Evolutionary conservation across 1,140 invertebrate species (phyloP), one percentile per base, ranked within the genome.

Genomic region (Globodera ellingtonae): DNA sequence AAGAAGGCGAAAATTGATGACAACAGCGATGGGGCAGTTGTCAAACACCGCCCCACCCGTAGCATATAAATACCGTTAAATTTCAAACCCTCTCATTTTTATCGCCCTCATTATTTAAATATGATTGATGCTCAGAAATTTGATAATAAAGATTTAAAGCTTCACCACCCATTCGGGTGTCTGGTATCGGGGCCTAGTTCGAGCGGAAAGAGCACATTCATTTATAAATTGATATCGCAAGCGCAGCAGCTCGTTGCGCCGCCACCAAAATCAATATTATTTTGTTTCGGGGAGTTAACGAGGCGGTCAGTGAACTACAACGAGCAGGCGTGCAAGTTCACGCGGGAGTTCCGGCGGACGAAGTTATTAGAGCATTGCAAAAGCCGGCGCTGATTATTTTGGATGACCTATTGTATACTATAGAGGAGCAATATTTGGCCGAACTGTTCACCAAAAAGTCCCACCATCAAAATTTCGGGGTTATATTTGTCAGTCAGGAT

Each of bases 251-350:
- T 78, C n/a, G 15, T 78, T 18, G 47, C 13, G 0, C 77, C 77
- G 10, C 2, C 6, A 1, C 77, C 77, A 4, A 44, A 73, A 48
- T 21, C 24, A 0, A 72, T 78, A 0, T 5, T 78, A 5, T 78
- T 59, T 46, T 78, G 77, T 72, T 78, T 71, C 46, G 77, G 77
- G n/a, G 35, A 78, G 72, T 78, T 71, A 46, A 46, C 15, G 15
- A 10, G 4, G 8, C 35, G 24, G 66, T 78, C 5, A 24, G 15
- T 2, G 24, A 73, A 1, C 3, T 78, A 35, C 35, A 78, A 21
- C 15, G 15, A 48, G 6, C 21, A 4, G 67, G 67, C 13, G 56
- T 71, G 10, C 47, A 13, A 52, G 18, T 71, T 4, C 72, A 71
- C 46, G n/a, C 77, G 9, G 77, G 77, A 5, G 65, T 70, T 6